phyloP scores from a whole-genome alignment of 2,888 invertebrate species.

The Branchellion lobata region DNA sequence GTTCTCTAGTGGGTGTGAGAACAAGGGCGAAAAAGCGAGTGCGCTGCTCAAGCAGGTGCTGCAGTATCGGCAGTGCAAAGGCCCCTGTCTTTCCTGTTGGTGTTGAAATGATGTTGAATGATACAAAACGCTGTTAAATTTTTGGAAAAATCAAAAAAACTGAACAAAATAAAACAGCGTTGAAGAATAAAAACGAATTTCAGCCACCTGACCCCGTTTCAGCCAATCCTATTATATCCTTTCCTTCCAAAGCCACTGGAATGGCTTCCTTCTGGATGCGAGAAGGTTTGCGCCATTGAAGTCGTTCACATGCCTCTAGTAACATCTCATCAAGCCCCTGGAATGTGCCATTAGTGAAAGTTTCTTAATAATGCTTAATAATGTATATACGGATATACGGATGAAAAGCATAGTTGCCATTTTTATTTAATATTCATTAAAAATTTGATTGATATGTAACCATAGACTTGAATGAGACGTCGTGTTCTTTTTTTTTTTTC shows the following conservation, averaged over 20 bases:
- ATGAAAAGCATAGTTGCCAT: too few relatives aligned
- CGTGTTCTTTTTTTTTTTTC: not conserved
- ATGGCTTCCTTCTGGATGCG: constrained; percentile 93
- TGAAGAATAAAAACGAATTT: too few relatives aligned
- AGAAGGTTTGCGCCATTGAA: constrained; percentile 92
- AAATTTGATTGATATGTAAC: not conserved
- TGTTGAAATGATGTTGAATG: not conserved
- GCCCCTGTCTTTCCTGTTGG: constrained; percentile 36
- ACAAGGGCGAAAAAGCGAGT: constrained; percentile 74
- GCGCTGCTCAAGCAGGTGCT: constrained; percentile 65
- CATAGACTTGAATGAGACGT: not conserved
- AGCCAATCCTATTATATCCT: constrained; percentile 76
- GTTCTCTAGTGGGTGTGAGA: constrained; percentile 91
- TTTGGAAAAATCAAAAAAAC: too few relatives aligned
- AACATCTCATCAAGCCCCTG: constrained; percentile 81
- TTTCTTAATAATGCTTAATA: not conserved
- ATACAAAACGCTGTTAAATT: too few relatives aligned
- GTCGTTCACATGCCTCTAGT: constrained; percentile 83
- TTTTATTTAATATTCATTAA: too few relatives aligned
- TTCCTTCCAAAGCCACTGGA: constrained; percentile 76
- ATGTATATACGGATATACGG: too few relatives aligned
- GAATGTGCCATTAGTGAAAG: constrained; percentile 18
- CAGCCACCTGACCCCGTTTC: constrained; percentile 77
- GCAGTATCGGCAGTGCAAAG: constrained; percentile 41
- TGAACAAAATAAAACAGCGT: too few relatives aligned